Conservation (phyloP, 2,797 vertebrate species). For the Pseudomugil gertrudae region DNA sequence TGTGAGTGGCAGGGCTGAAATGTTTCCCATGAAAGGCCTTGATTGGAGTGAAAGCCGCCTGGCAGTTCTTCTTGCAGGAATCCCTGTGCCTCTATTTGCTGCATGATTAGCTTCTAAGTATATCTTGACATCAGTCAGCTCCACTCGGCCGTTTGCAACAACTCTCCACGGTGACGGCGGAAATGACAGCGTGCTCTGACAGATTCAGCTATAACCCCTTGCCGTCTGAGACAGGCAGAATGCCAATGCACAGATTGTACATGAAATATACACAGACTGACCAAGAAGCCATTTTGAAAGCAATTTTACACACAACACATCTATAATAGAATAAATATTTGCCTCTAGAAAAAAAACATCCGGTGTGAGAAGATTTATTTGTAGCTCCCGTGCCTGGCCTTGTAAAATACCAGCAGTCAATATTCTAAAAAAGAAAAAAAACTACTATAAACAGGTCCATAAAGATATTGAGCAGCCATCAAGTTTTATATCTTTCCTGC, state of each 20-base stretch:
- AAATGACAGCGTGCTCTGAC: conserved; percentile 69
- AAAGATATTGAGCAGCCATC: conserved; percentile 65
- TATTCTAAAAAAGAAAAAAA: conserved; percentile 52
- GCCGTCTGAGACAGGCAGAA: conserved; percentile 58
- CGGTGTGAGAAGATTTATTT: conserved; percentile 58
- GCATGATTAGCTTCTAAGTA: conserved; percentile 80
- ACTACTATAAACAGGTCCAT: conserved; percentile 56
- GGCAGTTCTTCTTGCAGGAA: conserved; percentile 63
- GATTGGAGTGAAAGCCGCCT: conserved; percentile 49
- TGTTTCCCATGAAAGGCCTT: conserved; percentile 64
- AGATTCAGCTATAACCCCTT: conserved; percentile 61
- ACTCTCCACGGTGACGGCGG: conserved; percentile 58
- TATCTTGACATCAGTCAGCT: conserved; percentile 75
- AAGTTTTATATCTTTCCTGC: conserved; percentile 54
- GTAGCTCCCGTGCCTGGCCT: conserved; percentile 7
- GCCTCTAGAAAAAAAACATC: conserved; percentile 14
- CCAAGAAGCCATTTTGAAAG: conserved; percentile 55
- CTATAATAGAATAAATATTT: conserved; percentile 61
- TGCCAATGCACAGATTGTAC: conserved; percentile 61
- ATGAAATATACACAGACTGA: conserved; percentile 50
- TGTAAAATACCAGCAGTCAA: conserved; percentile 56
- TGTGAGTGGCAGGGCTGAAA: conserved; percentile 63
- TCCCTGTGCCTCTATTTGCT: conserved; percentile 72
- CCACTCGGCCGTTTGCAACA: conserved; percentile 55
- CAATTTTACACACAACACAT: conserved; percentile 25